phyloP scores from a whole-genome alignment of 2,797 vertebrate species.

The Tadarida brasiliensis region DNA sequence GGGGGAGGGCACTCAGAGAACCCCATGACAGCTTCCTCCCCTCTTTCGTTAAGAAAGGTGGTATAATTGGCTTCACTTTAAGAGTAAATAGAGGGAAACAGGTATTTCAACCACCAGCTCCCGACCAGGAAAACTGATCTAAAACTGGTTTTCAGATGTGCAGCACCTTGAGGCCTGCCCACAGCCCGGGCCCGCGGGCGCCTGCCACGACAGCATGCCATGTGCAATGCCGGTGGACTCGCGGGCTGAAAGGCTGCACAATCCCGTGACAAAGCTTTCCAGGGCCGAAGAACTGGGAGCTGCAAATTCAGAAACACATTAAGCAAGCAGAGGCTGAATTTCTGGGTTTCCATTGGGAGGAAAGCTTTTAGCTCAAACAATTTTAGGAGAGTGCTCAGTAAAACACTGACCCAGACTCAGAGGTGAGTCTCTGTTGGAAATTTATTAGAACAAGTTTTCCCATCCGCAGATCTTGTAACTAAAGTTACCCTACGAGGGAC shows the following conservation, averaged over 20 bases:
- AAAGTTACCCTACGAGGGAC: background rate
- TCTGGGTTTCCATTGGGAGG: background rate
- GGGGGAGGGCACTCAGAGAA: background rate
- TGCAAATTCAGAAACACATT: background rate
- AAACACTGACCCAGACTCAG: background rate
- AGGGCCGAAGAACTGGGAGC: background rate
- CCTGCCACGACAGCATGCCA: too few relatives aligned
- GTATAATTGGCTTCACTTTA: accelerated
- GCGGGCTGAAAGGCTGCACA: background rate
- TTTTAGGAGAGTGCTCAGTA: background rate
- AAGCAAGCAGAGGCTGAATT: background rate
- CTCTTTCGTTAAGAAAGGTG: background rate
- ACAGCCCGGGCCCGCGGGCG: accelerated
- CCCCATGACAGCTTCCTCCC: background rate
- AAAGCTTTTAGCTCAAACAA: background rate
- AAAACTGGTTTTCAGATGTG: background rate
- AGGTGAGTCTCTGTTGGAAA: background rate
- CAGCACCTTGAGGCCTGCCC: too few relatives aligned
- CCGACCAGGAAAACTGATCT: background rate
- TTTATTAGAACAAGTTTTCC: background rate
- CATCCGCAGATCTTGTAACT: background rate
- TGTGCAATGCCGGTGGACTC: background rate
- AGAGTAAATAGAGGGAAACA: background rate
- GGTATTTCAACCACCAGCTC: background rate
- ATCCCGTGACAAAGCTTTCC: background rate